Percentiles rank a stretch among this genome's conserved stretches.
Evolutionary conservation across 2,797 vertebrate genomes (phyloP).

Genomic region (Crenichthys baileyi): DNA sequence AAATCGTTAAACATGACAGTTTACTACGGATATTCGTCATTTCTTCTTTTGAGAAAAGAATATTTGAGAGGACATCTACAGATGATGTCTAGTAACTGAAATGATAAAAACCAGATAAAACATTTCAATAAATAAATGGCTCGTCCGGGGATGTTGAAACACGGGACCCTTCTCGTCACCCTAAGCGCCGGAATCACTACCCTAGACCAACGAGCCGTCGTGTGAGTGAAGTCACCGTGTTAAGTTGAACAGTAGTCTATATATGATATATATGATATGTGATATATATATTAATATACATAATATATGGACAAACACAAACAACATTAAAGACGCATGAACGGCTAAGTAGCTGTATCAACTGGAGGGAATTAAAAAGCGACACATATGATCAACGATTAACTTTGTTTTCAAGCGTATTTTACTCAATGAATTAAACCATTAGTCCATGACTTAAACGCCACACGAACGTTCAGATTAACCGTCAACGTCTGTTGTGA

Average conservation of each 20-base stretch:
- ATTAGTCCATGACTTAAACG: neutral
- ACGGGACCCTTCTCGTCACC: conserved; percentile 86
- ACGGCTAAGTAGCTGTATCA: neutral
- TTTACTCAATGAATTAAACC: too few relatives aligned
- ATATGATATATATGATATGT: too few relatives aligned
- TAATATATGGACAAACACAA: too few relatives aligned
- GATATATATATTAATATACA: too few relatives aligned
- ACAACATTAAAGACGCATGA: neutral
- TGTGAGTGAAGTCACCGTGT: rapidly evolving
- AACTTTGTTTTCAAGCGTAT: too few relatives aligned
- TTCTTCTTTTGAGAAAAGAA: neutral
- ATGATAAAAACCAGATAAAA: neutral
- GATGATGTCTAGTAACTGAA: neutral
- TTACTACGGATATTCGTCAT: neutral
- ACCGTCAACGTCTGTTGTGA: neutral
- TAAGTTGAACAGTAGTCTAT: too few relatives aligned
- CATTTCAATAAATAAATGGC: conserved; percentile 45
- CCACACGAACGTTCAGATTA: neutral
- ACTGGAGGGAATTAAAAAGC: neutral
- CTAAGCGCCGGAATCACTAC: conserved; percentile 87
- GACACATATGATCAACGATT: neutral
- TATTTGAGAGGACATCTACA: too few relatives aligned
- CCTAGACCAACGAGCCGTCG: conserved; percentile 83
- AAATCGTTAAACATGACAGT: neutral
- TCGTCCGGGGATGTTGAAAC: conserved; percentile 85